A percentile compares a stretch with the other conserved stretches of the same genome.
These are phyloP conservation scores for Mercenaria mercenaria DNA, from an alignment of 1,140 invertebrate species.

Conservation along the genomic window DNA sequence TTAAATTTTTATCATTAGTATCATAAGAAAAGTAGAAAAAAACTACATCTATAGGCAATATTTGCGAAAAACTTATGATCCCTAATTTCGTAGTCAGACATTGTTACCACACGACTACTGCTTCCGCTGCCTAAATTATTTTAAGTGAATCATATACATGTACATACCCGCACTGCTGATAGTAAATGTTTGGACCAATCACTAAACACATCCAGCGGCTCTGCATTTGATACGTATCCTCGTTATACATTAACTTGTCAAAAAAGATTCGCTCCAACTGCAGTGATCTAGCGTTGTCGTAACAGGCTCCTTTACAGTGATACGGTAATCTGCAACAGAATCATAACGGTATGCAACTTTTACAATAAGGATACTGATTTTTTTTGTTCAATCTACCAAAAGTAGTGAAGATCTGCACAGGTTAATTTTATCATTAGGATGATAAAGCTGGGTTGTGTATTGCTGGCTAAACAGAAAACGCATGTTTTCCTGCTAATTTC, in stretches of 20 bases:
- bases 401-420: background rate
- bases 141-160: no score
- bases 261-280: constrained; percentile 36
- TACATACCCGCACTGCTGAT: constrained; percentile 43
- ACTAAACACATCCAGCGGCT: constrained; percentile 19
- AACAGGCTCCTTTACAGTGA: constrained; percentile 4
- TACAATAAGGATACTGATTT: no score
- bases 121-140: no score
- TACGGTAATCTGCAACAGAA: constrained; percentile 8
- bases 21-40: no score
- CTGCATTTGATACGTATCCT: background rate
- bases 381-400: background rate
- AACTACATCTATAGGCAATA: no score
- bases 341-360: background rate
- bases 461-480: background rate
- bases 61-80: no score
- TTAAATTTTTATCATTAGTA: no score
- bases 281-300: background rate
- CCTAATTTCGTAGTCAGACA: no score
- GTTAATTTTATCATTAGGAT: background rate
- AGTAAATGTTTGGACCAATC: constrained; percentile 46
- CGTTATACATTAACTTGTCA: background rate
- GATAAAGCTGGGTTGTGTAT: background rate
- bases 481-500: no score
- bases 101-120: no score